Conservation (phyloP, 2,113 vertebrate genomes). For the Corythornis vintsioides region DNA sequence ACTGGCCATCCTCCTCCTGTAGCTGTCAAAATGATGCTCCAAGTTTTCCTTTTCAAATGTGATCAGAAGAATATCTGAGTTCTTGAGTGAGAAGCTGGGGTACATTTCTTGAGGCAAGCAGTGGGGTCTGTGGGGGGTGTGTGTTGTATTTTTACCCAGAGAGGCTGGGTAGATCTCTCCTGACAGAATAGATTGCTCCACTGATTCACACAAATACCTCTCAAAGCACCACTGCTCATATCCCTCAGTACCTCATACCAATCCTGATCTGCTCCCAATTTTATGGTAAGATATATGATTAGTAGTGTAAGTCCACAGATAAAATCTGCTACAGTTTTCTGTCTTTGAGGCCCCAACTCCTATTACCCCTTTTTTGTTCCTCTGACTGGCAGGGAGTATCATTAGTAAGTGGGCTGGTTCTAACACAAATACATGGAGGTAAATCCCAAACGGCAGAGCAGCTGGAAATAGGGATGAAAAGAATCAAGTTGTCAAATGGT, state of each 20-base stretch:
- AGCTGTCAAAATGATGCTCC: not conserved
- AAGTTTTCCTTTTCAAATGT: not conserved
- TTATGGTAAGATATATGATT: not conserved
- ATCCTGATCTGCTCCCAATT: not conserved
- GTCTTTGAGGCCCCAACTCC: not conserved
- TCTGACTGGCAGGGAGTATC: not conserved
- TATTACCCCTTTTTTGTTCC: not conserved
- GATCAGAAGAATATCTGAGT: not conserved
- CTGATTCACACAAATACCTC: not conserved
- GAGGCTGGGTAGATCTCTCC: not conserved
- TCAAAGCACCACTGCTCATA: not conserved
- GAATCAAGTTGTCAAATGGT: not conserved
- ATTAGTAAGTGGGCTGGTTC: not conserved
- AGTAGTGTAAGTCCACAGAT: not conserved
- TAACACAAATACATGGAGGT: not conserved
- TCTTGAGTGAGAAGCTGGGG: not conserved
- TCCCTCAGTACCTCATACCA: not conserved
- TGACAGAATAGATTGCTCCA: not conserved
- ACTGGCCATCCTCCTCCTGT: not conserved
- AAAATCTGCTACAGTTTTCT: not conserved
- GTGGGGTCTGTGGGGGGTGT: no score
- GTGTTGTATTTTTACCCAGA: not conserved
- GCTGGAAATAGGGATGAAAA: not conserved
- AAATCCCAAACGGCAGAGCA: not conserved
- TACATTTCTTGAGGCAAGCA: accelerated